These are phyloP conservation scores for Cromileptes altivelis DNA, from an alignment of 2,113 vertebrate genomes.

Conservation along the genomic window DNA sequence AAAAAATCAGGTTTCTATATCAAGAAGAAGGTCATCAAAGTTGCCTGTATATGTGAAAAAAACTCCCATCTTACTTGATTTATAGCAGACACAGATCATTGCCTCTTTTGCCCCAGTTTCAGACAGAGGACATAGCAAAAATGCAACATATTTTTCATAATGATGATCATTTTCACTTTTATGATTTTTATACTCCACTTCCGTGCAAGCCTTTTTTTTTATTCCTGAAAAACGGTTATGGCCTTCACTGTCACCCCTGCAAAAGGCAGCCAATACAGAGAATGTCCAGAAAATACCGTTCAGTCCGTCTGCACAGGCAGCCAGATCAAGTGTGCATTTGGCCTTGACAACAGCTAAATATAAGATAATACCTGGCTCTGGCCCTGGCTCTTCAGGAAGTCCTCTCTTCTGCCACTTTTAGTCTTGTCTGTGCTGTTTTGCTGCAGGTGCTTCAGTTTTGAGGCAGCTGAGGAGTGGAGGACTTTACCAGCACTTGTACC, in stretches of 20 bases:
- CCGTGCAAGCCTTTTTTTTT: not conserved
- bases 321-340: conserved; percentile 25
- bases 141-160: not conserved
- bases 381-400: conserved; percentile 93
- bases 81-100: conserved; percentile 13
- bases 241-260: not conserved
- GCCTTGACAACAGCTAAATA: not conserved
- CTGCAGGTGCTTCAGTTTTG: conserved; percentile 93
- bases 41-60: not conserved
- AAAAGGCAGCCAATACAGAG: not conserved
- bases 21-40: conserved; percentile 29
- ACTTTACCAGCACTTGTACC: conserved; percentile 87
- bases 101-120: conserved; percentile 4
- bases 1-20: conserved; percentile 10
- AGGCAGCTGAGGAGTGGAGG: conserved; percentile 88
- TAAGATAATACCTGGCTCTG: conserved; percentile 92
- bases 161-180: conserved; percentile 4
- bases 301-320: not conserved
- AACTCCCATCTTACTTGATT: conserved; percentile 33
- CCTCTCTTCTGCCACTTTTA: conserved; percentile 92
- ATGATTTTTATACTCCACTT: not conserved
- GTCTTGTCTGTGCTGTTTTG: conserved; percentile 93
- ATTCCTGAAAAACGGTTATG: not conserved
- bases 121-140: not conserved
- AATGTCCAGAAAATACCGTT: not conserved